Percentiles rank a stretch among this genome's conserved stretches.
Conservation (phyloP, 1,140 invertebrate genomes). For the Charaxes varanes region DNA sequence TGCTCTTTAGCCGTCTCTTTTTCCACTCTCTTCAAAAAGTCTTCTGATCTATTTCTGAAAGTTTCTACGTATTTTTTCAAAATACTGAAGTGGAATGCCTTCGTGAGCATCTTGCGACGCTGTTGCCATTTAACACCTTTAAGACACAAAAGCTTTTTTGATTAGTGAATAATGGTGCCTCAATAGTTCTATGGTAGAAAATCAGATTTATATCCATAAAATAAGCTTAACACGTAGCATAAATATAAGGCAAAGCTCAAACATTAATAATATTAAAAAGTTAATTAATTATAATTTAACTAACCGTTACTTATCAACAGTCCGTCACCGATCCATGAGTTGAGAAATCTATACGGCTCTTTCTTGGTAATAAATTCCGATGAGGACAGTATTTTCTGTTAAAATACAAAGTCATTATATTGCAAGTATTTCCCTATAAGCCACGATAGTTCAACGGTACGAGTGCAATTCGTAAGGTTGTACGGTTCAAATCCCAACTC, state of each 20-base stretch:
- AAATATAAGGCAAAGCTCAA: too few species aligned
- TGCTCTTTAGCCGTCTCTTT: not conserved
- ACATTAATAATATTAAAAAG: too few species aligned
- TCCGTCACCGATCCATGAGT: not conserved
- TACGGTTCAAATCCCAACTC: too few species aligned
- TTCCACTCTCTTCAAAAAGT: not conserved
- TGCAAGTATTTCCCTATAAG: too few species aligned
- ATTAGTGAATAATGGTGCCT: not conserved
- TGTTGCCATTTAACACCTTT: constrained; percentile 4
- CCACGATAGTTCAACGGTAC: too few species aligned
- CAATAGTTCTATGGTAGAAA: not conserved
- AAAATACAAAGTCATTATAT: too few species aligned
- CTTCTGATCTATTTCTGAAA: not conserved
- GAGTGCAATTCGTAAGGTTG: too few species aligned
- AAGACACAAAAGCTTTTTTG: not conserved
- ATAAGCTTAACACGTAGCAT: not conserved
- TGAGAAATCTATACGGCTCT: constrained; percentile 5
- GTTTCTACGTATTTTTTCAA: constrained; percentile 6
- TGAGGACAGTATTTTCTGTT: constrained; percentile 10
- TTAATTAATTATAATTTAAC: not conserved
- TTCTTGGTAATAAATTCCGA: not conserved
- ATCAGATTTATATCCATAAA: not conserved
- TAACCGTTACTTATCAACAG: not conserved
- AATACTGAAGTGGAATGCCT: constrained; percentile 15
- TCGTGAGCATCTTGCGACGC: constrained; percentile 10